Evolutionary conservation across 2,113 vertebrate genomes (phyloP).

Genomic region (Oncorhynchus nerka): DNA sequence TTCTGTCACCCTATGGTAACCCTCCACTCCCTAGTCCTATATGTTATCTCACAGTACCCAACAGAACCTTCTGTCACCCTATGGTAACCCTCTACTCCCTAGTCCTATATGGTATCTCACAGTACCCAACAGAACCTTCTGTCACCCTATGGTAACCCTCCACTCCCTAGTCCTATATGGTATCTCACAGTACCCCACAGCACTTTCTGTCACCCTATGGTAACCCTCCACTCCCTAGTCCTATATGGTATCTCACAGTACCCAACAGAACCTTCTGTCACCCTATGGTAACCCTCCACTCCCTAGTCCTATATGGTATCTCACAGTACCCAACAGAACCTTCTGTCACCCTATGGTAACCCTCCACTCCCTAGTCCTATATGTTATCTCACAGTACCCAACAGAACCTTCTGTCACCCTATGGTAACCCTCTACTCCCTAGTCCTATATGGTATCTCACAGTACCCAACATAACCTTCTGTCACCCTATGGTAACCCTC

Average conservation of each 20-base stretch:
- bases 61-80: too few relatives aligned
- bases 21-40: too few relatives aligned
- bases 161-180: background rate
- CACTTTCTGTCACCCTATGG: conserved; percentile 45
- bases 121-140: too few relatives aligned
- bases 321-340: background rate
- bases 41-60: background rate
- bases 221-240: too few relatives aligned
- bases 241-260: background rate
- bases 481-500: conserved; percentile 28
- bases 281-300: conserved; percentile 1
- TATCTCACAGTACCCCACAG: background rate
- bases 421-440: too few relatives aligned
- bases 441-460: background rate
- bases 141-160: conserved; percentile 28
- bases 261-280: too few relatives aligned
- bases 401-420: too few relatives aligned
- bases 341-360: conserved; percentile 38
- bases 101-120: background rate
- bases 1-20: conserved; percentile 38
- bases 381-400: background rate
- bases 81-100: too few relatives aligned
- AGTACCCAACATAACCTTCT: too few relatives aligned
- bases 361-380: too few relatives aligned
- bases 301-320: background rate